Base-by-base conservation (phyloP, 2,797 vertebrate genomes). In the Lepilemur septentrionalis region DNA sequence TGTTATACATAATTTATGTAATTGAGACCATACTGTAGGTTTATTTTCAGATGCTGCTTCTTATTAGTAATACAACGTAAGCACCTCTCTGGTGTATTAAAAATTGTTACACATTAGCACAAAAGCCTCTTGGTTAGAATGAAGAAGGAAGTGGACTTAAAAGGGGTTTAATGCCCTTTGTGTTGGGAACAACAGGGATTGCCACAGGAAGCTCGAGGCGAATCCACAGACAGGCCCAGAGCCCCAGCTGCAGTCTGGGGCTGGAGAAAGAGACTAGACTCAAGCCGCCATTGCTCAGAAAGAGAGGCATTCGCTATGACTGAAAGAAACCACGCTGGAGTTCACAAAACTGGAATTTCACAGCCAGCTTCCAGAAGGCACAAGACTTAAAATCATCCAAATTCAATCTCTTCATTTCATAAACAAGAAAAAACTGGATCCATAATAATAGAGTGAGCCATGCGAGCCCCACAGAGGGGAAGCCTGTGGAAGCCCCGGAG, bases 11-110 rank as follows among this genome's bases (percentile, higher is more conserved):
- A 10, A 82, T 89, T 95, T 95, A 52, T 57, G 30, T 65, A 94
- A 87, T 75, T 90, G 52, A 83, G n/a, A 57, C 52, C 43, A 70
- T 38, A 93, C 30, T 75, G 59, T 30, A 88, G 17, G 75, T 87
- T 92, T 94, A 78, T 30, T 75, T 91, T 80, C 78, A 81, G 30
- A 83, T 87, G n/a, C 7, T 79, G 23, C 14, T 90, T 88, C 88
- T 65, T 90, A 83, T 92, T 90, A 89, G 46, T 79, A 85, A 73
- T 15, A 67, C 6, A 92, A 35, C 35, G 59, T 32, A 86, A 43
- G 43, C 14, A 22, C 38, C 69, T 94, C n/a, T 88, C 7, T 18
- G 30, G 23, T 43, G 17, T 57, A 59, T 65, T 69, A 87, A 94
- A 91, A 81, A n/a, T 41, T 63, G 2, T 48, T 79, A 41, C 14